A percentile compares a stretch with the other conserved stretches of the same genome.
Evolutionary conservation across 2,113 vertebrate genomes (phyloP).

Genomic region (human): GRCh38 chr9:15443501-15444000

Average conservation of each 20-base stretch:
- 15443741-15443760: not conserved
- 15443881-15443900: not conserved
- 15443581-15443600: not conserved
- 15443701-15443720: not conserved
- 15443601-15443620: not conserved
- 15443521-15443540: not conserved
- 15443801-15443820: not conserved
- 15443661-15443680: not conserved
- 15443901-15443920: not conserved
- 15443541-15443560: not conserved
- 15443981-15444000: not conserved
- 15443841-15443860: not conserved
- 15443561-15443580: constrained; percentile 6
- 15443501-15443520: not conserved
- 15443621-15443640: not conserved
- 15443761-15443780: not conserved
- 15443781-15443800: not conserved
- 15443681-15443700: not conserved
- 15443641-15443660: not conserved
- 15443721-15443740: not conserved
- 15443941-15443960: not conserved
- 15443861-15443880: not conserved
- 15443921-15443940: not conserved
- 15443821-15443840: not conserved
- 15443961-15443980: not conserved